Conservation (phyloP, 2,888 invertebrate genomes). For the Drosophila cognata region DNA sequence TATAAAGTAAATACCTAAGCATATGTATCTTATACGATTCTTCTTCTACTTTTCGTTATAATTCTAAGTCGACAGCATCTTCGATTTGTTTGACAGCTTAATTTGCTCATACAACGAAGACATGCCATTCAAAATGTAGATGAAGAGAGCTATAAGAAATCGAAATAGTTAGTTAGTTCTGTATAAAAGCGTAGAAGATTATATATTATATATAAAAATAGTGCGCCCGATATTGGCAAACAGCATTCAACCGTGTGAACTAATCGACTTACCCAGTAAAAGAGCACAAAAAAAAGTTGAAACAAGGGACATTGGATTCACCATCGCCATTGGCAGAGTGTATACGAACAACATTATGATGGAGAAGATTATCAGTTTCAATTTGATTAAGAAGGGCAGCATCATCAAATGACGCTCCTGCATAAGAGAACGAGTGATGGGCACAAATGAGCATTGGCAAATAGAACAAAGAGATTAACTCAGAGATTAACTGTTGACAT, state of each 20-base stretch:
- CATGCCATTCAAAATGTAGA: background rate
- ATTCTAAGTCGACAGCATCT: background rate
- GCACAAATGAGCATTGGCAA: background rate
- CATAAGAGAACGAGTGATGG: background rate
- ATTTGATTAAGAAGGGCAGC: background rate
- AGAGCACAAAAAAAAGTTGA: rapidly evolving
- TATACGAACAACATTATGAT: too few relatives aligned
- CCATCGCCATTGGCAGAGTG: too few relatives aligned
- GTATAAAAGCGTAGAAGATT: background rate
- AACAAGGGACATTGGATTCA: too few relatives aligned
- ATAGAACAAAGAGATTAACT: background rate
- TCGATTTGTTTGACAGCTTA: background rate
- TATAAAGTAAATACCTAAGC: background rate
- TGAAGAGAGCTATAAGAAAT: rapidly evolving
- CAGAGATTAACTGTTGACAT: background rate
- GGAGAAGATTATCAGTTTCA: rapidly evolving
- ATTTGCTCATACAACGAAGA: background rate
- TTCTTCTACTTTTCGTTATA: too few relatives aligned
- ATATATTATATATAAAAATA: background rate
- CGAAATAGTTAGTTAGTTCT: background rate
- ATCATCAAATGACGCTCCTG: background rate
- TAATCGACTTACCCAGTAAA: background rate
- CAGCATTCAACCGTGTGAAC: background rate
- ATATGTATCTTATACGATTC: too few relatives aligned
- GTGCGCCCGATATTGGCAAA: background rate